These are phyloP conservation scores for Philonicus albiceps DNA, from an alignment of 2,888 invertebrate species.

Conservation along the genomic window DNA sequence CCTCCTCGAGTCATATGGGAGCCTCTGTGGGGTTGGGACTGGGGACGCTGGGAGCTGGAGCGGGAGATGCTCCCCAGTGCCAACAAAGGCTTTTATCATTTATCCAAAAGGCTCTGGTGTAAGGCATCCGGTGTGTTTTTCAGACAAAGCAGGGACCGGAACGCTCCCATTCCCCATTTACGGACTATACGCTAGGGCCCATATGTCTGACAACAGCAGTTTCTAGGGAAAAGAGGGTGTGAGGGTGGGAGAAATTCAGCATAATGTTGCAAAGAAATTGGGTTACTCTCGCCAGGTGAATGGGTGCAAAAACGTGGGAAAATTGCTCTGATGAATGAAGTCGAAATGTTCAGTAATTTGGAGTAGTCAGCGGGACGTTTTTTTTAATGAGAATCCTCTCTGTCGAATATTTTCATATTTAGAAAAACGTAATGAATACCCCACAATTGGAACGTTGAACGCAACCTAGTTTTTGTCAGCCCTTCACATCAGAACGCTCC, in stretches of 20 bases:
- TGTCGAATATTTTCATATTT: conserved; percentile 8
- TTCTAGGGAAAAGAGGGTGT: neutral
- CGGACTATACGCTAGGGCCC: neutral
- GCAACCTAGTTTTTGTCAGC: conserved; percentile 11
- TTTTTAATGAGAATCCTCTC: conserved; percentile 11
- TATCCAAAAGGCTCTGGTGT: conserved; percentile 25
- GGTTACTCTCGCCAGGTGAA: conserved; percentile 27
- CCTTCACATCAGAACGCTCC: neutral
- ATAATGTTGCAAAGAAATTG: conserved; percentile 26
- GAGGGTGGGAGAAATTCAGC: neutral
- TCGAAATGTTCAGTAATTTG: conserved; percentile 33
- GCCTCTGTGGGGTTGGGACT: neutral
- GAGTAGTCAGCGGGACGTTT: conserved; percentile 2
- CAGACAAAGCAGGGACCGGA: conserved; percentile 11
- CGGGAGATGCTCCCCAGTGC: neutral
- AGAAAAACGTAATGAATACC: conserved; percentile 8
- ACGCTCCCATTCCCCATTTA: neutral
- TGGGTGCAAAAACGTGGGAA: conserved; percentile 32
- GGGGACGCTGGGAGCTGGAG: neutral
- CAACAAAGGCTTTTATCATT: conserved; percentile 35
- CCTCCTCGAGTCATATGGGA: neutral
- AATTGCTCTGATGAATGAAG: conserved; percentile 31
- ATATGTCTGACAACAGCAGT: neutral
- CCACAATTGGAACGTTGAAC: conserved; percentile 11
- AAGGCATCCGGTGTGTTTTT: conserved; percentile 34